phyloP scores from a whole-genome alignment of 2,113 vertebrate genomes.

The Leptobrachium leishanense region DNA sequence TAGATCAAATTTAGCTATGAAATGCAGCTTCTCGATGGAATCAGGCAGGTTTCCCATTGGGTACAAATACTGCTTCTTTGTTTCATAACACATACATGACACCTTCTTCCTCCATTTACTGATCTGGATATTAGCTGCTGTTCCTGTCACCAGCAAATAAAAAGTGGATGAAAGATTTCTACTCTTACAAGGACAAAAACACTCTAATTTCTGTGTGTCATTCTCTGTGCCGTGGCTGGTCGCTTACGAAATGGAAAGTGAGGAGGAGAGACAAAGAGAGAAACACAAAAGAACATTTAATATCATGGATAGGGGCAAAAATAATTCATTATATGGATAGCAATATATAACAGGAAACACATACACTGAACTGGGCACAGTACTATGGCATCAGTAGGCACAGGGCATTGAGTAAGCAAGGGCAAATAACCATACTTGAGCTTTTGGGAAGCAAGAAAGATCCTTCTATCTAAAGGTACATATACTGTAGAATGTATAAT shows the following conservation, averaged over 20 bases:
- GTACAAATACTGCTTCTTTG: conserved; percentile 29
- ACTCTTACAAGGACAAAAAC: conserved; percentile 3
- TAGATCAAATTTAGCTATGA: conserved; percentile 11
- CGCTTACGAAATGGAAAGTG: conserved; percentile 38
- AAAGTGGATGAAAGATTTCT: conserved; percentile 27
- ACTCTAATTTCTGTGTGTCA: conserved; percentile 28
- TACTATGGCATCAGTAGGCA: too few species aligned
- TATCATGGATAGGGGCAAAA: not conserved
- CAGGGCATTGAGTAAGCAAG: too few species aligned
- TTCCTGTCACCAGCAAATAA: conserved; percentile 12
- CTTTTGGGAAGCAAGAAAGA: too few species aligned
- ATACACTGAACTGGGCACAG: not conserved
- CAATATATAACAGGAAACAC: not conserved
- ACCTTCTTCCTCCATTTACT: conserved; percentile 32
- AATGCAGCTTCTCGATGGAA: conserved; percentile 27
- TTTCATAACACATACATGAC: conserved; percentile 38
- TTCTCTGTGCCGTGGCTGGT: conserved; percentile 6
- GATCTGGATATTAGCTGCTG: conserved; percentile 20
- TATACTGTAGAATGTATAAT: too few species aligned
- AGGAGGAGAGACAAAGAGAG: conserved; percentile 14
- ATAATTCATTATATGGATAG: not conserved
- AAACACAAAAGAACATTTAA: not conserved
- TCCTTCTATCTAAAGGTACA: too few species aligned
- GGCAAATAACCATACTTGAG: too few species aligned
- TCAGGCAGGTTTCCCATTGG: conserved; percentile 29